These are phyloP conservation scores for Oryctolagus cuniculus DNA, from an alignment of 2,113 vertebrate genomes.

Conservation along the genomic window DNA sequence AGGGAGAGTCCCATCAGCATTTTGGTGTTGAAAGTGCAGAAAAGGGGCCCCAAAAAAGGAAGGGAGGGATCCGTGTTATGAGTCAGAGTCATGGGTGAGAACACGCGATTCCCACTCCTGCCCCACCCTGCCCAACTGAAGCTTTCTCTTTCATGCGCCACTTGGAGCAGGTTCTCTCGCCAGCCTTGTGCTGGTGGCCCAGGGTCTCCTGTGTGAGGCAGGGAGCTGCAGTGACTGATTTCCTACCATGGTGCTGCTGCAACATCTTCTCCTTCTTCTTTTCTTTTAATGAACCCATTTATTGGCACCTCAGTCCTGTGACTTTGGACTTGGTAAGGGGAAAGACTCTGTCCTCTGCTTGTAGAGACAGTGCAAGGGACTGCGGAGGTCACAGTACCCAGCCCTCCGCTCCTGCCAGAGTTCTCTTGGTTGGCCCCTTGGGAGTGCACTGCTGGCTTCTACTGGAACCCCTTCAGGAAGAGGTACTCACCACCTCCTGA, in stretches of 20 bases:
- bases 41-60: not conserved
- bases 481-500: not conserved
- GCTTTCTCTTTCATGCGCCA: fast-evolving
- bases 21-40: constrained; percentile 30
- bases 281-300: not conserved
- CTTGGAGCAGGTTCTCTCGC: not conserved
- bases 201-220: fast-evolving
- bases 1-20: not conserved
- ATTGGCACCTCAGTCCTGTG: not conserved
- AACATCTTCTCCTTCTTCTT: not conserved
- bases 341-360: not conserved
- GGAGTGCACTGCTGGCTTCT: not conserved
- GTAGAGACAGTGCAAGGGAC: not conserved
- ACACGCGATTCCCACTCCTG: not conserved
- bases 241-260: not conserved
- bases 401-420: not conserved
- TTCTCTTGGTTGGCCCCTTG: not conserved
- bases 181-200: not conserved
- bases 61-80: not conserved
- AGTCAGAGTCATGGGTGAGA: constrained; percentile 60
- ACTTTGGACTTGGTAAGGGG: not conserved
- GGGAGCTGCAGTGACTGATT: not conserved
- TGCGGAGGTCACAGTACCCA: not conserved
- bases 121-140: not conserved
- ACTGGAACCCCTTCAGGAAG: not conserved